A percentile compares a stretch with the other conserved stretches of the same genome.
phyloP scores from a whole-genome alignment of 2,113 vertebrate species.

The Antigone vipio region DNA sequence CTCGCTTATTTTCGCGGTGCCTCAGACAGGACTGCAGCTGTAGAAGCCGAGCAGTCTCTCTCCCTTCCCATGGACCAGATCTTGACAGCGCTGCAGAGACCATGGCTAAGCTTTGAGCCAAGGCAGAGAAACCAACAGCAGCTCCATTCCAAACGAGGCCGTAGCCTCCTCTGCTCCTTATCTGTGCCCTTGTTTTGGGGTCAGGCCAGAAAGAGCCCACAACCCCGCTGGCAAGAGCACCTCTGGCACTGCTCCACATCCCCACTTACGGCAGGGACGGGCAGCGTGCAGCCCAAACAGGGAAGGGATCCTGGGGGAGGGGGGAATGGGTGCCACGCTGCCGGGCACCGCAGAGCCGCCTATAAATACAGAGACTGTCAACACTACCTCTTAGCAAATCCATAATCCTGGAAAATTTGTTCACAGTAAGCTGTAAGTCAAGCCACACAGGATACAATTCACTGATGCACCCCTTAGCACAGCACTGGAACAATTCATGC shows the following conservation, averaged over 20 bases:
- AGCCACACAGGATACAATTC: fast-evolving
- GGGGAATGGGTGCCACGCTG: background rate
- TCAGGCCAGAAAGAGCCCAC: background rate
- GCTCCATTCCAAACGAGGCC: background rate
- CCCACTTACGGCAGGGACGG: fast-evolving
- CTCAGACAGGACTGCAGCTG: background rate
- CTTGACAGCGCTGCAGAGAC: background rate
- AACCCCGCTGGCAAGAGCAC: background rate
- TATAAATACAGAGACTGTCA: background rate
- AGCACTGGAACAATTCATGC: background rate
- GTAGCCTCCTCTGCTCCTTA: background rate
- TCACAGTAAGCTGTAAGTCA: background rate
- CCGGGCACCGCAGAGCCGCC: background rate
- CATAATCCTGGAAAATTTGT: background rate
- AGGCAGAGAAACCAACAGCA: background rate
- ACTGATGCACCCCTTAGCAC: background rate
- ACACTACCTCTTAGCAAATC: background rate
- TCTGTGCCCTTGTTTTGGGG: background rate
- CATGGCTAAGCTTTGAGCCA: fast-evolving
- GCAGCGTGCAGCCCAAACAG: background rate
- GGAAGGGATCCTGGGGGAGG: background rate
- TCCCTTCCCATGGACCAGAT: background rate
- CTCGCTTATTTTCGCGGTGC: background rate
- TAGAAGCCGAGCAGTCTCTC: background rate
- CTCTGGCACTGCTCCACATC: background rate